Evolutionary conservation across 1,140 invertebrate genomes (phyloP).

Genomic region (Drosophila novamexicana): DNA sequence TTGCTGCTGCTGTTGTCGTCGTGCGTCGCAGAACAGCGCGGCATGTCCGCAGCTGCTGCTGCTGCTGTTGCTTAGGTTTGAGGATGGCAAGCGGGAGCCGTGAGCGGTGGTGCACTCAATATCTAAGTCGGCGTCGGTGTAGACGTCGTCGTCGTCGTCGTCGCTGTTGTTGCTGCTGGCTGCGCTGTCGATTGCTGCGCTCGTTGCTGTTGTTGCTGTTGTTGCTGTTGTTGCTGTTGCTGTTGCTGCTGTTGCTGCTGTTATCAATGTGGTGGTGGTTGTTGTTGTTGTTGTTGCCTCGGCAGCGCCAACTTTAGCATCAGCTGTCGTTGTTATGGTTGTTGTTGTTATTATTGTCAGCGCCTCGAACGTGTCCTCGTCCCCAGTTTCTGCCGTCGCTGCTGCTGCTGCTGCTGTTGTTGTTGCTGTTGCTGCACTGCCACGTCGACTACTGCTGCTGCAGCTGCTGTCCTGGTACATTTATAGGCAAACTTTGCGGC

Average conservation of each 20-base stretch:
- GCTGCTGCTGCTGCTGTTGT: constrained; percentile 43
- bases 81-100: constrained; percentile 23
- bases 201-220: constrained; percentile 13
- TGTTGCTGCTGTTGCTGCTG: constrained; percentile 34
- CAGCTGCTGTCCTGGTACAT: constrained; percentile 84
- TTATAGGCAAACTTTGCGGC: constrained; percentile 73
- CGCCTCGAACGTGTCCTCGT: constrained; percentile 56
- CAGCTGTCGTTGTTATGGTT: constrained; percentile 58
- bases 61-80: constrained; percentile 2
- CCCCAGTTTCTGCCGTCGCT: constrained; percentile 36
- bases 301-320: constrained; percentile 51
- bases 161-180: constrained; percentile 17
- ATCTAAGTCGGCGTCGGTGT: constrained; percentile 35
- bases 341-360: constrained; percentile 66
- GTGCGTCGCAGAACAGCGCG: constrained; percentile 18
- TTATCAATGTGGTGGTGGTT: constrained; percentile 38
- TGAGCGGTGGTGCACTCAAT: constrained; percentile 49
- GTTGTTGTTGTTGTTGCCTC: constrained; percentile 45
- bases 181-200: neutral
- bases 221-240: neutral
- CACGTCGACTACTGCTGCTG: constrained; percentile 83
- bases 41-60: constrained; percentile 49
- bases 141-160: constrained; percentile 12
- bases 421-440: constrained; percentile 66
- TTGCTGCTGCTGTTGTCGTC: constrained; percentile 28